Conservation (phyloP, 1,140 invertebrate genomes). For the Sitobion miscanthi region DNA sequence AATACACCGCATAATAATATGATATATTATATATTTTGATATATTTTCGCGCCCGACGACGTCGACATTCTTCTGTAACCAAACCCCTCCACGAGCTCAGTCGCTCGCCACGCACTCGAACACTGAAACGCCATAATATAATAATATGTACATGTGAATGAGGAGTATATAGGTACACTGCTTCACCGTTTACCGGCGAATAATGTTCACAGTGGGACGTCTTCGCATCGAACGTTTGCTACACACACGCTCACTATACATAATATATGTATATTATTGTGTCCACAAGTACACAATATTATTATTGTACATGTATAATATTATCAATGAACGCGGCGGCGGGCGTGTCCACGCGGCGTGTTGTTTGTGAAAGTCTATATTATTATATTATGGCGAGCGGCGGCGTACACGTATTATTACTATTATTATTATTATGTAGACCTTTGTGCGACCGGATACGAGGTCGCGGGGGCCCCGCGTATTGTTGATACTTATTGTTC, state of each 20-base stretch:
- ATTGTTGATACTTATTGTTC: slow-evolving; percentile 54
- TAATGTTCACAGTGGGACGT: slow-evolving; percentile 49
- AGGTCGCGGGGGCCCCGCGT: slow-evolving; percentile 35
- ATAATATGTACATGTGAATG: not conserved
- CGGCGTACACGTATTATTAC: no score
- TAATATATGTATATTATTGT: not conserved
- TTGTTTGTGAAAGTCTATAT: slow-evolving; percentile 50
- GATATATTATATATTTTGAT: not conserved
- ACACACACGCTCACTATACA: not conserved
- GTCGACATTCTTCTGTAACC: not conserved
- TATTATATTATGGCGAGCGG: not conserved
- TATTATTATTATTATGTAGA: slow-evolving; percentile 11
- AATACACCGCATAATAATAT: not conserved
- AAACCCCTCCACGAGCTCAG: not conserved
- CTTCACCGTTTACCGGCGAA: slow-evolving; percentile 27
- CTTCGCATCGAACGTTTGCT: slow-evolving; percentile 40
- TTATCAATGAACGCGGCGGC: slow-evolving; percentile 40
- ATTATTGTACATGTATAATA: not conserved
- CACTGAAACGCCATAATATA: not conserved
- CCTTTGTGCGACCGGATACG: slow-evolving; percentile 55
- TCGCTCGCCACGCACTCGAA: not conserved
- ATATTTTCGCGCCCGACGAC: not conserved
- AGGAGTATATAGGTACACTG: not conserved
- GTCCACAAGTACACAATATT: slow-evolving; percentile 2
- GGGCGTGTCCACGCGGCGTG: slow-evolving; percentile 51